Conservation (phyloP, 2,113 vertebrate genomes). For the Alexandromys fortis region DNA sequence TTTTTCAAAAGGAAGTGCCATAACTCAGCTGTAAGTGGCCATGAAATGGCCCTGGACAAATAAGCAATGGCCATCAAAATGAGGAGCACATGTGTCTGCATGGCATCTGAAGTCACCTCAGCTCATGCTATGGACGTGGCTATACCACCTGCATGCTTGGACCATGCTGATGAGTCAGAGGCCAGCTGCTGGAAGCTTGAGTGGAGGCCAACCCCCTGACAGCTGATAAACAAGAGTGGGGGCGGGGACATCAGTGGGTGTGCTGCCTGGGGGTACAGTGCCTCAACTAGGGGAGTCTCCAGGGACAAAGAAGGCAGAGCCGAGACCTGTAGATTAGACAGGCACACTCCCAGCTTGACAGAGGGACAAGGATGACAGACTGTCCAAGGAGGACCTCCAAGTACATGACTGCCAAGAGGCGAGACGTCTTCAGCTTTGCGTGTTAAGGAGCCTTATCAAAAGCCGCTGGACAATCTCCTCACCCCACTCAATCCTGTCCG, state of each 20-base stretch:
- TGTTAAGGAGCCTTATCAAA: not conserved
- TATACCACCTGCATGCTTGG: rapidly evolving
- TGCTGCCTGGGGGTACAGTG: not conserved
- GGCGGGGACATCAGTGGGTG: rapidly evolving
- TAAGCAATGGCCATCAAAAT: not conserved
- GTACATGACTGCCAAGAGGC: not conserved
- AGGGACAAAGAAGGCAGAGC: not conserved
- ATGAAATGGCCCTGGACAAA: not conserved
- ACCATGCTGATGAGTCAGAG: rapidly evolving
- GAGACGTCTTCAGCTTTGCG: not conserved
- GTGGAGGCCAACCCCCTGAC: rapidly evolving
- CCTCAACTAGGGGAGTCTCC: too few species aligned
- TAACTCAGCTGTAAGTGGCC: too few species aligned
- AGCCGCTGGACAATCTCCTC: too few species aligned
- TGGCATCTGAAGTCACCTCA: too few species aligned
- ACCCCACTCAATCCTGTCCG: not conserved
- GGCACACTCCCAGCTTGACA: not conserved
- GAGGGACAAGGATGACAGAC: not conserved
- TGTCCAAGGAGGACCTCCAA: not conserved
- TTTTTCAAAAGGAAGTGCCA: not conserved
- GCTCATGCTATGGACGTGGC: rapidly evolving
- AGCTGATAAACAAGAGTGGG: too few species aligned
- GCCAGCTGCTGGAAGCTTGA: not conserved
- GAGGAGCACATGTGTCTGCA: not conserved
- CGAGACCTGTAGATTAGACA: not conserved